Base-by-base conservation (phyloP, 2,113 vertebrate genomes). In the Urocolius indicus region DNA sequence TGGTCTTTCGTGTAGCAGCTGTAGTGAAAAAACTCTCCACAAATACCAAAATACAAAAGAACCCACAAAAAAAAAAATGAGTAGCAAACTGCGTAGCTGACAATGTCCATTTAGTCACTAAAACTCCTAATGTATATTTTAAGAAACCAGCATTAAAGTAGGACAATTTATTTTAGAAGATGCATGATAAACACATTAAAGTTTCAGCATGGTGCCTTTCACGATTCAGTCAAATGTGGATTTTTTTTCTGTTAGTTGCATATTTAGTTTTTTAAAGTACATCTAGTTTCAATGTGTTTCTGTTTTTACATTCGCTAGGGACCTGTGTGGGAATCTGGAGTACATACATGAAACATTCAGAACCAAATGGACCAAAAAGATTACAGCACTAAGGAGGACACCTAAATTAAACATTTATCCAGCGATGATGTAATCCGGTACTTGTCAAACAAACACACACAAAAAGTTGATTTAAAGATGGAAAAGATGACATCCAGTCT, bases 381-480 rank as follows among this genome's bases (percentile, higher is more conserved):
- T 74, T 95, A 91, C 94, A 98, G 81, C 58, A 87, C 93, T 93
- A 87, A 97, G 55, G 51, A 97, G 48, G 95, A 97, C 71, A 93
- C 58, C 85, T 95, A 85, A 90, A 96, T 97, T 96, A 98, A 97
- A 96, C 93, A 97, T 95, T 97, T 95, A 97, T 88, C 41, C n/a
- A 84, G 19, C n/a, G 77, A 84, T 87, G 94, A 97, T 93, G 95
- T 95, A 97, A 97, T 96, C 84, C 94, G 81, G 67, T 71, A 46
- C 74, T 90, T 85, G 45, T 78, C 88, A 95, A 91, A 89, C 10
- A 83, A 61, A 83, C 41, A 80, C 48, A 93, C 24, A 84, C 6
- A 85, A 72, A 71, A 54, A 63, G 48, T 85, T 96, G 55, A 73
- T 78, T 87, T 75, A 49, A 95, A 97, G 95, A 93, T 63, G 34